Evolutionary conservation across 2,113 vertebrate species (phyloP), one percentile per base, ranked within the genome.

Genomic region (Corvus moneduloides): DNA sequence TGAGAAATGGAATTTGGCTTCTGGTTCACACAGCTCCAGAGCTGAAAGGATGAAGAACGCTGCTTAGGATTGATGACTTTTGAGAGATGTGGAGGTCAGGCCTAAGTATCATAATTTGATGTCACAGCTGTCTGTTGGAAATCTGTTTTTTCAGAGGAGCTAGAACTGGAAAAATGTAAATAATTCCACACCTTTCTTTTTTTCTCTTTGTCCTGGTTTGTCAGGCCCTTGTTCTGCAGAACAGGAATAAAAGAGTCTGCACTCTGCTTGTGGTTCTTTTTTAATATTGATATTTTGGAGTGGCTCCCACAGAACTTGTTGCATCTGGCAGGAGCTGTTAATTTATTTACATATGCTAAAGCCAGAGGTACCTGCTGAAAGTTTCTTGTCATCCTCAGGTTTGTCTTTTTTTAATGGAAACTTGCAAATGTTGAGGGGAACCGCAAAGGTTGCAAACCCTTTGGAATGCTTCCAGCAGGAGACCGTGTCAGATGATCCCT

Each of bases 381-480:
- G 20, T 89, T 85, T 43, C 27, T 46, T 26, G 3, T 35, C 8
- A 3, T 22, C 9, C 2, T 35, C 3, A 0, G 18, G 26, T 17
- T 21, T 10, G 15, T 7, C 16, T 44, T 79, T 82, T 81, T 81
- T 78, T 48, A 43, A 72, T 24, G 54, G 48, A 43, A 84, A 26
- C 39, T 62, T 59, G 23, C 33, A 48, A 2, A 11, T 49, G 5
- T 21, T 5, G 44, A 63, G 51, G 27, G 46, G 43, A 52, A 1
- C 15, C 33, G 56, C 30, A 24, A 64, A 75, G 35, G 54, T 7
- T 81, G 23, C 19, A 4, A 51, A 11, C 4, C 43, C 67, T 63
- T 52, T 3, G 8, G 66, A 20, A 8, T 23, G 39, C 39, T 56
- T 59, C 59, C 76, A 81, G 86, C 30, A 16, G 79, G 59, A 8